These are phyloP conservation scores for Poeciliopsis paucimaculata DNA, from an alignment of 2,797 vertebrate species.

Conservation along the genomic window DNA sequence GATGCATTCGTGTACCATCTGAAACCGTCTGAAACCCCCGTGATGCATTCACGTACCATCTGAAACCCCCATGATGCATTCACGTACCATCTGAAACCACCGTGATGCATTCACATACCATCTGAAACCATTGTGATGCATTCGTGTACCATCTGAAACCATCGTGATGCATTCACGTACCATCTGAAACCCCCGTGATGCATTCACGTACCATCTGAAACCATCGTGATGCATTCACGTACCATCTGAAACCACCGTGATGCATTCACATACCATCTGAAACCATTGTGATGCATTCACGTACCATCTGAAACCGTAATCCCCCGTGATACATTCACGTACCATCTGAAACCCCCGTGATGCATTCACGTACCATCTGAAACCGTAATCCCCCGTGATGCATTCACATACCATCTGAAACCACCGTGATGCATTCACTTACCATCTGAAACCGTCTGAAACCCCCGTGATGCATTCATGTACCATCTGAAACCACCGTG, in stretches of 20 bases:
- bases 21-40: not conserved
- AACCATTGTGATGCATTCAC: not conserved
- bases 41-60: not conserved
- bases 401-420: not conserved
- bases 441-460: too few species aligned
- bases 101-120: not conserved
- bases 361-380: not conserved
- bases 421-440: not conserved
- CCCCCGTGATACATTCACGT: not conserved
- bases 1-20: not conserved
- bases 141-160: not conserved
- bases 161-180: not conserved
- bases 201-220: not conserved
- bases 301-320: not conserved
- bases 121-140: not conserved
- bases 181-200: not conserved
- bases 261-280: not conserved
- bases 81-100: not conserved
- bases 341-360: not conserved
- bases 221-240: not conserved
- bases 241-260: not conserved
- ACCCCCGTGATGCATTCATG: not conserved
- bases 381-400: not conserved
- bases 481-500: not conserved
- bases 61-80: not conserved